Base-by-base conservation (phyloP, 2,797 vertebrate species). In the Trichosurus vulpecula region DNA sequence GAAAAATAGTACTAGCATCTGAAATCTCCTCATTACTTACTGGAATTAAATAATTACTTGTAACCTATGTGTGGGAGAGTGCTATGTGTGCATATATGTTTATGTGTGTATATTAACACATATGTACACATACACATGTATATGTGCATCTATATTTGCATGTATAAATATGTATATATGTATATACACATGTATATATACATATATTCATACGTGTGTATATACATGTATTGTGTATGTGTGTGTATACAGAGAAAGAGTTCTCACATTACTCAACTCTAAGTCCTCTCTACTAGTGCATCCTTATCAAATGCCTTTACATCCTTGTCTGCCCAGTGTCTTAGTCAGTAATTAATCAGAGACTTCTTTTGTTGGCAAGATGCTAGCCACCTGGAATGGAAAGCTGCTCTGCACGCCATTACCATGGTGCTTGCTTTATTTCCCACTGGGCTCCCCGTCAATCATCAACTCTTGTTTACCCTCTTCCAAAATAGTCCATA, bases 301-400 rank as follows among this genome's bases (percentile, higher is more conserved):
- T 58, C 41, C 14, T 91, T 22, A 35, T 29, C 55, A 27, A 90
- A 91, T 91, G 3, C 0, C 66, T 55, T 4, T 31, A 0, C 92
- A 4, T 47, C 81, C n/a, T 54, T 2, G 0, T 47, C 52, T 57
- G 87, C 93, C 22, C 93, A 41, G 91, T 35, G 92, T 6, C 9
- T 93, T 91, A 53, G 12, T 74, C 95, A 47, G 22, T 91, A 22
- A 19, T 27, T 19, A 95, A 54, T 95, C 6, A 19, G 0, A 0
- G 55, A 95, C 93, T 90, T 5, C 31, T 1, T 81, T 87, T 0
- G 0, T 53, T 93, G 30, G 0, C 52, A 94, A 56, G 90, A 0
- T n/a, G 93, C 94, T 19, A 87, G 93, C 2, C 0, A 96, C 47
- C 52, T 92, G n/a, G 95, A 93, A 94, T 81, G 92, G 96, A 96